Evolutionary conservation across 2,888 invertebrate genomes (phyloP).

Genomic region (Drosophila demipolita): DNA sequence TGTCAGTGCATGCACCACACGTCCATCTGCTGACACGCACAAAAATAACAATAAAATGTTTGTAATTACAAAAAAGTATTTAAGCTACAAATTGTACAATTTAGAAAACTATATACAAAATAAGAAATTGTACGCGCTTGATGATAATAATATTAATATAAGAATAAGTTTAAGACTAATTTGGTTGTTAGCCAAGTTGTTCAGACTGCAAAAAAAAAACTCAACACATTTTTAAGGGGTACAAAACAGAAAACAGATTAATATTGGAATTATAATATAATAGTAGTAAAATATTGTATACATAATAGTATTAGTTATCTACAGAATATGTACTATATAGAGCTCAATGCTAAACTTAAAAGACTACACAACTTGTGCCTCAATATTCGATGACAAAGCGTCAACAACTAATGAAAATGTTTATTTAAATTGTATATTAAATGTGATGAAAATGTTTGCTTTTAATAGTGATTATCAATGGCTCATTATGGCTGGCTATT

Average conservation of each 20-base stretch:
- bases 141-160: neutral
- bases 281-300: neutral
- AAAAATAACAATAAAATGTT: conserved; percentile 28
- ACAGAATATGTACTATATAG: neutral
- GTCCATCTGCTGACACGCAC: conserved; percentile 30
- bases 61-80: neutral
- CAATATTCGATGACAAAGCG: conserved; percentile 7
- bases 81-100: neutral
- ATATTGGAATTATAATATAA: neutral
- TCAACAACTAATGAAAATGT: conserved; percentile 36
- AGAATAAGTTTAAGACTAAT: neutral
- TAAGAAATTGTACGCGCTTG: neutral
- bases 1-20: conserved; percentile 33
- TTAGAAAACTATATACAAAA: neutral
- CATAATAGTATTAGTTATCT: neutral
- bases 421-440: conserved; percentile 51
- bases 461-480: conserved; percentile 62
- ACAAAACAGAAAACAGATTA: neutral
- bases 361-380: neutral
- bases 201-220: no score
- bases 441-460: conserved; percentile 57
- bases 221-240: neutral
- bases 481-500: conserved; percentile 50
- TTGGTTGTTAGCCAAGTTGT: neutral
- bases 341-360: neutral